Evolutionary conservation across 2,797 vertebrate species (phyloP).

Genomic region (Sylvilagus floridanus): DNA sequence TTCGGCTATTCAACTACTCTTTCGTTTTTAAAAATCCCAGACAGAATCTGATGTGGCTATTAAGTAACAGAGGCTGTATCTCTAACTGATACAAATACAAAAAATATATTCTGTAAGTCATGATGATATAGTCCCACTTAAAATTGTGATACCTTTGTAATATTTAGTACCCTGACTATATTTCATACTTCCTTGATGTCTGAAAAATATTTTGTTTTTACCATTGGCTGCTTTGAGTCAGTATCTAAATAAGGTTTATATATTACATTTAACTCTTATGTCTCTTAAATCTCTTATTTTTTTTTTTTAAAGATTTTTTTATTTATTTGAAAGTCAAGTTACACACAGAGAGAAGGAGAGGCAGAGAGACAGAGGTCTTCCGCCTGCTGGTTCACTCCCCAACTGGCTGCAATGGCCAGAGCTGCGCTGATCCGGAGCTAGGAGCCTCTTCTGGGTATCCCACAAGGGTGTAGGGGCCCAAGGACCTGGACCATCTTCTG

Average conservation of each 20-base stretch:
- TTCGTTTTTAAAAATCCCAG: constrained; percentile 1
- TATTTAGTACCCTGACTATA: not conserved
- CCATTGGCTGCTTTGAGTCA: not conserved
- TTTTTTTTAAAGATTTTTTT: too few relatives aligned
- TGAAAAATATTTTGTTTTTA: not conserved
- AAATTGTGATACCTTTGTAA: constrained; percentile 8
- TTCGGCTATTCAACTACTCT: not conserved
- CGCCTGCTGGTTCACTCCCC: too few relatives aligned
- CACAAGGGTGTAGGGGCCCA: too few relatives aligned
- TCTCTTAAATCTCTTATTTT: not conserved
- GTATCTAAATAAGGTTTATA: not conserved
- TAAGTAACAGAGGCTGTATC: not conserved
- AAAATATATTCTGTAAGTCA: not conserved
- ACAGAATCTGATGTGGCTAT: not conserved
- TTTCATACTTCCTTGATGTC: not conserved
- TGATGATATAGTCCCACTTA: not conserved
- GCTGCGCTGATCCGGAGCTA: too few relatives aligned
- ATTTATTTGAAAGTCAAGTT: too few relatives aligned
- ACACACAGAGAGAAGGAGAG: too few relatives aligned
- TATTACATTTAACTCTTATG: not conserved
- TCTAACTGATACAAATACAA: not conserved
- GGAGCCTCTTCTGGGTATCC: too few relatives aligned
- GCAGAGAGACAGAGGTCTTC: too few relatives aligned
- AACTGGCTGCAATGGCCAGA: too few relatives aligned
- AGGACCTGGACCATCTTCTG: too few relatives aligned